Evolutionary conservation across 2,113 vertebrate species (phyloP), one percentile per base, ranked within the genome.

Genomic region (Gavialis gangeticus): DNA sequence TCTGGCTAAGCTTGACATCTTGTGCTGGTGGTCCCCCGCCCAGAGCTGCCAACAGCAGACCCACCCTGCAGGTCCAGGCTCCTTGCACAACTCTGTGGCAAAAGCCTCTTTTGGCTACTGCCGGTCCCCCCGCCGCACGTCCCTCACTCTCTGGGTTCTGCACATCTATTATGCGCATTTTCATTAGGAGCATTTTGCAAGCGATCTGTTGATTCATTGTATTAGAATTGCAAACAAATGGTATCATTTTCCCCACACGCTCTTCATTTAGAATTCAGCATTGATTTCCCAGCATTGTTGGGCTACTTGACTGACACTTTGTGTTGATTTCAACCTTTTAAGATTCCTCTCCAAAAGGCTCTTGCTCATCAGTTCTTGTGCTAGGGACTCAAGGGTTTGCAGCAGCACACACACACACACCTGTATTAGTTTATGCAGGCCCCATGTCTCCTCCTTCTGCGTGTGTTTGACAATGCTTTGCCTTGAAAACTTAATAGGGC

Each of bases 201-300:
- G 95, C 28, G 90, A 97, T 97, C 97, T 98, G 97, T 96, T 97
- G 97, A 90, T 97, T 96, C 97, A 66, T 96, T 96, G 90, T 96
- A 98, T 98, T 97, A 97, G 97, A 98, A 98, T 96, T 98, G 95
- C 97, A 98, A 98, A 98, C 98, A 98, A 97, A 98, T 90, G 96
- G 96, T 91, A 93, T 95, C 95, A 75, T 97, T 97, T 96, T 92
- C 92, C 94, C 93, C 12, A 60, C 85, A 21, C 6, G 25, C 64
- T 96, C 94, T 88, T 97, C 94, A 82, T 75, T 82, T 87, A 83
- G 82, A 95, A 97, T 97, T 95, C 96, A 66, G 93, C 94, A 93
- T 87, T 97, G 97, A 98, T 98, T 98, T 96, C 78, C 96, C 88
- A 59, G 96, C 90, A 96, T 95, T 13, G 90, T 96, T 84, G 18